Base-by-base conservation (phyloP, 1,140 invertebrate genomes). In the Lasioglossum albipes region DNA sequence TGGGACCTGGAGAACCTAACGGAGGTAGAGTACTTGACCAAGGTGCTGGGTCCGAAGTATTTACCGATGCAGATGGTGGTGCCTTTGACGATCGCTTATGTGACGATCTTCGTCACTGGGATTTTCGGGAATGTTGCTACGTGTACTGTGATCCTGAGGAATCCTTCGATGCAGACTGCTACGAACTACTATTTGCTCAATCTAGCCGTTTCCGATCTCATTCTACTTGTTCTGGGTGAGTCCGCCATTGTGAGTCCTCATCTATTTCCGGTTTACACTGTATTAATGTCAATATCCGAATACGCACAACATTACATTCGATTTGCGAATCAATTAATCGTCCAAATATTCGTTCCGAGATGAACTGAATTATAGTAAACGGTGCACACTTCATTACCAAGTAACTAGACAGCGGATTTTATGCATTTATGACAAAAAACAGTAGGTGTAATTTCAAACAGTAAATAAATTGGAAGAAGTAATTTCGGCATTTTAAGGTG, bases 111-210 rank as follows among this genome's bases (percentile, higher is more conserved):
- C 87, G 89, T 98, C 5, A 96, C 96, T 0, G 98, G 98, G 0
- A 94, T 98, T 4, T 91, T 98, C 61, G 98, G 98, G 7, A 99
- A 99, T 90, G 90, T 97, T 36, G 95, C 96, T 1, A 98, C 98
- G 12, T 99, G 98, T 89, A 94, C 97, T 57, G 98, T 99, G 2
- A 98, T 99, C 67, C 94, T 96, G 4, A 95, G 95, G 72, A 97
- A 98, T 89, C 94, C 95, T 72, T 95, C 95, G 3, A 96, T 98
- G 96, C 97, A 97, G 84, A 97, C 96, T 1, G 96, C 97, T 0
- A 97, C 97, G 0, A 99, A 99, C 90, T 99, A 98, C 89, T 99
- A 99, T 91, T 94, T 99, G 82, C 98, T 99, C 93, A 98, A 96
- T 90, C 91, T 97, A 86, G 96, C 97, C 0, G 93, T 97, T 42